phyloP scores from a whole-genome alignment of 2,797 vertebrate genomes.

The Odontamblyopus rebecca region DNA sequence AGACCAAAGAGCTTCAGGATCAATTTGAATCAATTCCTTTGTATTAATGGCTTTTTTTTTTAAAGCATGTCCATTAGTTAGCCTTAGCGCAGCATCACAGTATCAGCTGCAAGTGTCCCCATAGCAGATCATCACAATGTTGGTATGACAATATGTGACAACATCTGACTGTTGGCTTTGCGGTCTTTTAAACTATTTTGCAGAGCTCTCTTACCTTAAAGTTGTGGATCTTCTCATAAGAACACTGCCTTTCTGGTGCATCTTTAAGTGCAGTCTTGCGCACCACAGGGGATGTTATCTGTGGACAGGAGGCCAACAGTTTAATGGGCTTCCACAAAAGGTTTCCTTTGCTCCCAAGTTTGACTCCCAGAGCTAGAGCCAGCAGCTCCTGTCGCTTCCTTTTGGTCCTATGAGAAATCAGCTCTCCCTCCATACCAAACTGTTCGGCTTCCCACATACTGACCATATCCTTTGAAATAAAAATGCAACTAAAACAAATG shows the following conservation, averaged over 20 bases:
- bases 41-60: constrained; percentile 50
- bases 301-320: constrained; percentile 96
- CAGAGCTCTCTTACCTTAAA: constrained; percentile 87
- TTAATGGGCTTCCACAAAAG: constrained; percentile 95
- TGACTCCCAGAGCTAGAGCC: constrained; percentile 90
- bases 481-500: not conserved
- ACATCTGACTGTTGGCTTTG: not conserved
- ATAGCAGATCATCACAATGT: constrained; percentile 11
- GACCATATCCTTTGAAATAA: constrained; percentile 75
- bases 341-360: constrained; percentile 84
- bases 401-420: constrained; percentile 83
- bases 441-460: constrained; percentile 73
- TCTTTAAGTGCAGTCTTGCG: constrained; percentile 89
- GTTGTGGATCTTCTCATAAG: constrained; percentile 97
- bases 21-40: constrained; percentile 56
- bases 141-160: not conserved
- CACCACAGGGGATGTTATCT: constrained; percentile 93
- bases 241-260: constrained; percentile 87
- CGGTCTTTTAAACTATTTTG: not conserved
- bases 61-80: constrained; percentile 54
- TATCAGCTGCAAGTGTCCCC: constrained; percentile 60
- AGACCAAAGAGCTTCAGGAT: constrained; percentile 54
- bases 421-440: constrained; percentile 66
- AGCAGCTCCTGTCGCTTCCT: constrained; percentile 90
- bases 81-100: constrained; percentile 51